Conservation (phyloP, 2,113 vertebrate genomes). For the Zootoca vivipara region DNA sequence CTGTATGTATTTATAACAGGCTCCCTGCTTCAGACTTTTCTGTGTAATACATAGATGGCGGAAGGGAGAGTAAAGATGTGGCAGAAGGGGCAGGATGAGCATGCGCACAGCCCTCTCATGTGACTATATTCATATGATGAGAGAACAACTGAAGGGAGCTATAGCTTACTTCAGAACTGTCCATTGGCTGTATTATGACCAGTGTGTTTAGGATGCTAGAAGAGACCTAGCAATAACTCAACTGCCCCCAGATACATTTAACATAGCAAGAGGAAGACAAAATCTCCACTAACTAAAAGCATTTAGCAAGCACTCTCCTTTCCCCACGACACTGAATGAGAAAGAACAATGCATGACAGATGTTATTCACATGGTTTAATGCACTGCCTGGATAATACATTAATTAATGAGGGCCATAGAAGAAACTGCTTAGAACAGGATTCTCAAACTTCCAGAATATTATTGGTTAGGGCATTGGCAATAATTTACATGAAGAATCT, state of each 20-base stretch:
- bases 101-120: not conserved
- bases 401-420: slow-evolving; percentile 14
- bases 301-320: not conserved
- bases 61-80: no score
- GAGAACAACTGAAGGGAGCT: not conserved
- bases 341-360: slow-evolving; percentile 10
- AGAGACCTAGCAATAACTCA: not conserved
- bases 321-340: not conserved
- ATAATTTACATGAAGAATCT: not conserved
- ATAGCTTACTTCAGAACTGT: not conserved
- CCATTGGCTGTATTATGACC: not conserved
- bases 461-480: slow-evolving; percentile 20
- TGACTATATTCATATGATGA: not conserved
- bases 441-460: not conserved
- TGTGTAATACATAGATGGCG: no score
- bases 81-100: no score
- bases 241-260: not conserved
- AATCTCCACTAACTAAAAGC: not conserved
- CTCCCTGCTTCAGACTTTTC: no score
- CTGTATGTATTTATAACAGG: no score
- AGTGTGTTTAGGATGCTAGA: not conserved
- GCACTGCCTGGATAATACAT: not conserved
- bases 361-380: slow-evolving; percentile 28
- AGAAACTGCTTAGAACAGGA: slow-evolving; percentile 1
- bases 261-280: not conserved